Conservation (phyloP, 1,140 invertebrate genomes). For the Leptoteleia sp. region DNA sequence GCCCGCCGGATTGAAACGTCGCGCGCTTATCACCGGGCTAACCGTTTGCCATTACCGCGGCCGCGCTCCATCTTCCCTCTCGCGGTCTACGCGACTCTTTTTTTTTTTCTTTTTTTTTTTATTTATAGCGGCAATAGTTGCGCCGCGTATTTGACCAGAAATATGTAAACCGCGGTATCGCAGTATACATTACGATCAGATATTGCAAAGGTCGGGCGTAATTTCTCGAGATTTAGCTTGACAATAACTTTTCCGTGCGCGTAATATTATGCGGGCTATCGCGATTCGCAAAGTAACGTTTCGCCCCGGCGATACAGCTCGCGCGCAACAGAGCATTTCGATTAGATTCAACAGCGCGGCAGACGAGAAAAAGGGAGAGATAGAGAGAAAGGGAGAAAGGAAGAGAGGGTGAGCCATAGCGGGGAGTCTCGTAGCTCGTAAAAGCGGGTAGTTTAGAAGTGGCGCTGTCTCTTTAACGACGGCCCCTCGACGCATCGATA, state of each 20-base stretch:
- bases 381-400: too few species aligned
- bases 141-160: conserved; percentile 41
- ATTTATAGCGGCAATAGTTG: conserved; percentile 56
- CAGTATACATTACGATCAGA: conserved; percentile 55
- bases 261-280: conserved; percentile 63
- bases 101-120: too few species aligned
- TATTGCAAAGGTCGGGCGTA: conserved; percentile 47
- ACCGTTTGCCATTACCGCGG: too few species aligned
- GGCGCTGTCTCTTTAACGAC: conserved; percentile 55
- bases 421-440: conserved; percentile 53
- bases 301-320: conserved; percentile 39
- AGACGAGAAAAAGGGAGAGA: too few species aligned
- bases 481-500: conserved; percentile 55
- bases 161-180: conserved; percentile 47
- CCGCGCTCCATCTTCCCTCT: too few species aligned
- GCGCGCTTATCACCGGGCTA: conserved; percentile 26
- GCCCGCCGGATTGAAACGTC: conserved; percentile 9
- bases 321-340: conserved; percentile 47
- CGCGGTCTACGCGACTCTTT: too few species aligned
- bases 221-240: conserved; percentile 64
- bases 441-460: conserved; percentile 53
- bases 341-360: conserved; percentile 47
- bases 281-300: conserved; percentile 51
- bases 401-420: too few species aligned
- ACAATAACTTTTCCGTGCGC: conserved; percentile 64